Evolutionary conservation across 2,113 vertebrate genomes (phyloP), one percentile per base, ranked within the genome.

Genomic region (Zapus hudsonius): DNA sequence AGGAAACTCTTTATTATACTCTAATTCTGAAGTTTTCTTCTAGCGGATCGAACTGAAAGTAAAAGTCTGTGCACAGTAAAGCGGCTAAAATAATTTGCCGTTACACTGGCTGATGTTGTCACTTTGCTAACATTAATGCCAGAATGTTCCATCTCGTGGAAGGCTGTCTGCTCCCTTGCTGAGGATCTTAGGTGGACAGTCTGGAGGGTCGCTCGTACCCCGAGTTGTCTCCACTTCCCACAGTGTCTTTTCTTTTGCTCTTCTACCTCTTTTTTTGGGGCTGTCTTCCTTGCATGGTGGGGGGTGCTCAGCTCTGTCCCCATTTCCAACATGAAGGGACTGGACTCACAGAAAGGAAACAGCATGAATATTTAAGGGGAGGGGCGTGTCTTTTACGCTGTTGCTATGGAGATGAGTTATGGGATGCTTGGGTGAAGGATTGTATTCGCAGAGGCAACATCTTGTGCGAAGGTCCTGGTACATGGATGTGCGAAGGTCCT

Each of bases 331-430:
- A 5, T 2, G 55, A 38, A 40, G 36, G 19, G 1, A 15, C 11
- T 0, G 52, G 7, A 15, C 8, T 25, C 19, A 0, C 11, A 33
- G 40, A 75, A 20, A 0, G 19, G 44, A 66, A 47, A n/a, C 36
- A n/a, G n/a, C n/a, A n/a, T n/a, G n/a, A n/a, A n/a, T n/a, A n/a
- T n/a, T n/a, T n/a, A n/a, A n/a, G n/a, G n/a, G n/a, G n/a, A n/a
- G n/a, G n/a, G n/a, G n/a, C n/a, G n/a, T n/a, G n/a, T n/a, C 61
- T 9, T 0, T 2, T 2, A 29, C 1, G 2, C 69, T 63, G 29
- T 25, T 74, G 23, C 16, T 3, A 52, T 12, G 7, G 10, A 33
- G 27, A 29, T 33, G 38, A 52, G 12, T 5, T 42, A 33, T 1
- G 13, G 63, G 19, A 7, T 13, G 3, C 8, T 5, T 17, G 7